Conservation (phyloP, 2,113 vertebrate species). For the Orientallactaga bullata region DNA sequence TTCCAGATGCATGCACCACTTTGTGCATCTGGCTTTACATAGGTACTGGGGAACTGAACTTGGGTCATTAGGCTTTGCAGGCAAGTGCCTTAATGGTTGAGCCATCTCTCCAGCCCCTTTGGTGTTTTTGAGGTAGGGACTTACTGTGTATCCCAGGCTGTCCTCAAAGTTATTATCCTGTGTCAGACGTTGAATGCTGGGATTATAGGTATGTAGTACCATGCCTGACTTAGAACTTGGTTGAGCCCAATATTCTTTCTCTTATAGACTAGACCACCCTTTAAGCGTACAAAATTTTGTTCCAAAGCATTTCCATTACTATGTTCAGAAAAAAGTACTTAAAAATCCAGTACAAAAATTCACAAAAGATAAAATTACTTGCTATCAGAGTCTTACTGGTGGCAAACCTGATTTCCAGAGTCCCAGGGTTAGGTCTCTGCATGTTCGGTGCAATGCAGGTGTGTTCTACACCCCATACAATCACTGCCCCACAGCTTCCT, state of each 20-base stretch:
- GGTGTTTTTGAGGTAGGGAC: background rate
- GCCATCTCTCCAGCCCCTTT: no score
- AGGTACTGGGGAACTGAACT: no score
- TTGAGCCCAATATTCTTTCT: slow-evolving; percentile 1
- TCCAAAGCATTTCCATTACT: slow-evolving; percentile 78
- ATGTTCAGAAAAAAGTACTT: slow-evolving; percentile 71
- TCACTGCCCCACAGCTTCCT: slow-evolving; percentile 69
- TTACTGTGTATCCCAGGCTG: background rate
- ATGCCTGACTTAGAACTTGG: background rate
- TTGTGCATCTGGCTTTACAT: no score
- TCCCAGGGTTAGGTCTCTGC: slow-evolving; percentile 59
- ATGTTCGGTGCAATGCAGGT: background rate
- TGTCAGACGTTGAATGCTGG: background rate
- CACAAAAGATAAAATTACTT: slow-evolving; percentile 79
- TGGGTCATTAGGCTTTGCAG: no score
- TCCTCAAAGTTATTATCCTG: background rate
- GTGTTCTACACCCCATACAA: slow-evolving; percentile 57
- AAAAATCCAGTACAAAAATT: slow-evolving; percentile 77
- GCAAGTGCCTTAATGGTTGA: no score
- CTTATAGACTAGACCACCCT: background rate
- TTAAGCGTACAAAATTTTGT: slow-evolving; percentile 56
- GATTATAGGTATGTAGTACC: background rate
- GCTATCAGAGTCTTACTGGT: slow-evolving; percentile 58
- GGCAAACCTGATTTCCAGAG: slow-evolving; percentile 40
- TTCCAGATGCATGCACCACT: no score